A percentile compares a stretch with the other conserved stretches of the same genome.
phyloP scores from a whole-genome alignment of 2,888 invertebrate genomes.

The Sphecodes monilicornis region DNA sequence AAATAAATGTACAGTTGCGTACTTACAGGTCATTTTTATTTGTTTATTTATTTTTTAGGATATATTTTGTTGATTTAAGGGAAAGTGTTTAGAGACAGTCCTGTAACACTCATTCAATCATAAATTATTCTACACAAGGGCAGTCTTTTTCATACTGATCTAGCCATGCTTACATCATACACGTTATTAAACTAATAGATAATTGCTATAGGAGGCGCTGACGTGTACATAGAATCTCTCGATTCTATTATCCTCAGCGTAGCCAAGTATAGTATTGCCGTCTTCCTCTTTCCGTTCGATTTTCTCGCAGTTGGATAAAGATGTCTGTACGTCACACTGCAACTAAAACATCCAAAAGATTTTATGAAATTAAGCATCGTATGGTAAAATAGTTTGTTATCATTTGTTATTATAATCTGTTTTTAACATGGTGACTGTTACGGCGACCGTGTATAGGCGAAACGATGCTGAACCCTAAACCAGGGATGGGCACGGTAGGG shows the following conservation, averaged over 20 bases:
- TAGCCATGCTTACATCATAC: constrained; percentile 19
- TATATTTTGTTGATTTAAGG: not conserved
- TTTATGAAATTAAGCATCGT: not conserved
- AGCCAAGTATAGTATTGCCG: not conserved
- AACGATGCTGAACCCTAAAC: too few species aligned
- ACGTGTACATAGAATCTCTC: not conserved
- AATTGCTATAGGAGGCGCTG: constrained; percentile 20
- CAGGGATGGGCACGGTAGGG: too few species aligned
- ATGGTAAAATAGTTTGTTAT: not conserved
- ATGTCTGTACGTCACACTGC: not conserved
- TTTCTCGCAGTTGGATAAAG: not conserved
- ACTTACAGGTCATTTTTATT: not conserved
- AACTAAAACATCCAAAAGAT: constrained; percentile 14
- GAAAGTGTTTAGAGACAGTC: constrained; percentile 36
- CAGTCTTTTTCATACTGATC: constrained; percentile 54
- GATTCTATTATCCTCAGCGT: not conserved
- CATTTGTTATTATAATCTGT: too few species aligned
- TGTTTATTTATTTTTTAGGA: not conserved
- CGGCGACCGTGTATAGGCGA: too few species aligned
- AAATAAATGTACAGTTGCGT: not conserved
- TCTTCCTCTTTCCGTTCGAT: not conserved
- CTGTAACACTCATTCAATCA: constrained; percentile 31
- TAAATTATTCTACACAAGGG: constrained; percentile 53
- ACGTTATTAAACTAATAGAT: constrained; percentile 8
- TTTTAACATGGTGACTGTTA: too few species aligned